phyloP scores from a whole-genome alignment of 1,140 invertebrate species.

The Anthonomus grandis region DNA sequence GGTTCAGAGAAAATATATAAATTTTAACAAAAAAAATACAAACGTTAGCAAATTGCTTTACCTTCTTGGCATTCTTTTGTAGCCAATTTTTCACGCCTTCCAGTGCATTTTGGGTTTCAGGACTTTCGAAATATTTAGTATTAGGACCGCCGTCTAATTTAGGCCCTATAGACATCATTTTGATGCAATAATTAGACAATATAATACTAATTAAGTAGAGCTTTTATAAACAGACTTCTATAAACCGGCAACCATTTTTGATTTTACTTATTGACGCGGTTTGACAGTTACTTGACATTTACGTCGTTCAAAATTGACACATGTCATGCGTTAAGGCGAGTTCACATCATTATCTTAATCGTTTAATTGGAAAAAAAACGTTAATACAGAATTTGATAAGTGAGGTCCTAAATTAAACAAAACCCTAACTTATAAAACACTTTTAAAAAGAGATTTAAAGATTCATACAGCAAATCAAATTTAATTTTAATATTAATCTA shows the following conservation, averaged over 20 bases:
- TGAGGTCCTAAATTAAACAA: too few species aligned
- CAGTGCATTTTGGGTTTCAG: conserved; percentile 84
- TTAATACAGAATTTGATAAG: too few species aligned
- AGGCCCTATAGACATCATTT: conserved; percentile 77
- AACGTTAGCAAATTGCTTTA: conserved; percentile 46
- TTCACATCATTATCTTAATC: too few species aligned
- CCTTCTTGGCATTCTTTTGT: conserved; percentile 95
- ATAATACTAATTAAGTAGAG: background rate
- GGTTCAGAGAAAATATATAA: background rate
- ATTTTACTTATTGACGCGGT: background rate
- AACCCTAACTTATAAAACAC: too few species aligned
- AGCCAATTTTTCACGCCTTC: conserved; percentile 91
- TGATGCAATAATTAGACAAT: background rate
- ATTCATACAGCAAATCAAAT: too few species aligned
- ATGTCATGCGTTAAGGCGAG: too few species aligned
- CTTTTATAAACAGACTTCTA: background rate
- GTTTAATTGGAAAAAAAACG: too few species aligned
- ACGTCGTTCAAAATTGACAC: too few species aligned
- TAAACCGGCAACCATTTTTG: conserved; percentile 8
- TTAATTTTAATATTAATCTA: too few species aligned
- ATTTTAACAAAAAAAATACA: background rate
- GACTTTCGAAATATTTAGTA: conserved; percentile 88
- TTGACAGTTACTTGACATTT: background rate
- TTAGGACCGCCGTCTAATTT: conserved; percentile 95
- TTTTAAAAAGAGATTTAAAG: too few species aligned